Base-by-base conservation (phyloP, 2,888 invertebrate species). In the Erebia epiphron region DNA sequence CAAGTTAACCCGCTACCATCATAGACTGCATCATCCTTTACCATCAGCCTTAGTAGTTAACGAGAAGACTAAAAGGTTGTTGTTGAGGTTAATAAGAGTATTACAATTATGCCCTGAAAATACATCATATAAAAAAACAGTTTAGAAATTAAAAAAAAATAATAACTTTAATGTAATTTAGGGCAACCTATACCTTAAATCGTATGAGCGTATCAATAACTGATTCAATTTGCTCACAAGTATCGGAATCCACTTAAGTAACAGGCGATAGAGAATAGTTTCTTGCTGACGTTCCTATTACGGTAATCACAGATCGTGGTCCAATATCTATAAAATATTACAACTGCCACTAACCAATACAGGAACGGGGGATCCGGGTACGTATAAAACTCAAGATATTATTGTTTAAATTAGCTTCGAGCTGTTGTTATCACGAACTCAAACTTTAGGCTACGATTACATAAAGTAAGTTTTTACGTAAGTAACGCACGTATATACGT, bases 221-320 rank as follows among this genome's bases (percentile, higher is more conserved):
- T 90, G 92, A 92, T 92, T 91, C 91, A 91, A 92, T 92, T 92
- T 89, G 1, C 16, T 21, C 88, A 86, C 86, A 90, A 91, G 88
- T 89, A 90, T 90, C 89, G 84, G 85, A 86, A 88, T 90, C 90
- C 91, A 91, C 92, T 91, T 90, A 87, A 89, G 92, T 87, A 91
- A 92, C 90, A 90, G 87, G 88, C 79, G 86, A 85, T 84, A 86
- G 85, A 85, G 88, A 91, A 92, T 91, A 91, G 92, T 92, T 93
- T 92, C 91, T 89, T 91, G 92, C 91, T 91, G 92, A 91, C 89
- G 89, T 87, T 92, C 86, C 90, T 91, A 91, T 91, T 91, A 91
- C 90, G 90, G 91, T 92, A 92, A 92, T 91, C 91, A 92, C 85
- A 86, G 88, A 91, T 89, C 86, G 89, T 87, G 88, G 89, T 91